These are phyloP conservation scores for Pitta sordida DNA, from an alignment of 2,113 vertebrate species.

Conservation along the genomic window DNA sequence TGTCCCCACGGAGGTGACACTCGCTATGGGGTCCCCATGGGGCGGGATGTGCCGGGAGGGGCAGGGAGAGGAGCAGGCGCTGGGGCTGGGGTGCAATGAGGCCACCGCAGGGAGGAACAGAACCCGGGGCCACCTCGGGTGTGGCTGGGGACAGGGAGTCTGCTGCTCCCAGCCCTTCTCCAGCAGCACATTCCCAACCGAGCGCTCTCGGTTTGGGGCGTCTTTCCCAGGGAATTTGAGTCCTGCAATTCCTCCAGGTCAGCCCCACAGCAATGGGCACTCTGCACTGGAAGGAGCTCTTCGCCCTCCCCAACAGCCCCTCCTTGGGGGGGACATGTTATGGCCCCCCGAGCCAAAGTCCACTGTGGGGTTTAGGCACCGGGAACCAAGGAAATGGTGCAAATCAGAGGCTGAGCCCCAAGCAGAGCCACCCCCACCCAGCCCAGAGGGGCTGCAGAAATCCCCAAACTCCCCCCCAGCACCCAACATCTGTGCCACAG, in stretches of 20 bases:
- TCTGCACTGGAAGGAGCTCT: neutral
- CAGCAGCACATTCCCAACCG: fast-evolving
- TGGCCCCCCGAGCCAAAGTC: neutral
- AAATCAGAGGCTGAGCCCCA: neutral
- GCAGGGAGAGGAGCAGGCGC: neutral
- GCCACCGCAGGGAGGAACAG: neutral
- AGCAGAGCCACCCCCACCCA: fast-evolving
- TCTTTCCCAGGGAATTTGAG: neutral
- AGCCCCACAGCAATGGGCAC: fast-evolving
- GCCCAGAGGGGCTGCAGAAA: neutral
- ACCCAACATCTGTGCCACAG: fast-evolving
- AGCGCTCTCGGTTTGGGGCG: fast-evolving
- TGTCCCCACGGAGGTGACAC: neutral
- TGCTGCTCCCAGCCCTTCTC: neutral
- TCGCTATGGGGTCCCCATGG: fast-evolving
- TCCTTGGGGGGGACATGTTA: fast-evolving
- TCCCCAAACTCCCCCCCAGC: neutral
- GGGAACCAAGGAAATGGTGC: neutral
- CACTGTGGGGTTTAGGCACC: fast-evolving
- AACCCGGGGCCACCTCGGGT: neutral
- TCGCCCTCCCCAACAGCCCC: neutral
- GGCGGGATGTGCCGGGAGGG: neutral
- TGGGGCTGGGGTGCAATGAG: neutral
- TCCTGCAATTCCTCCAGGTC: fast-evolving
- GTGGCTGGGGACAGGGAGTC: neutral